These are phyloP conservation scores for Brenthis daphne DNA, from an alignment of 2,888 invertebrate genomes.

Conservation along the genomic window DNA sequence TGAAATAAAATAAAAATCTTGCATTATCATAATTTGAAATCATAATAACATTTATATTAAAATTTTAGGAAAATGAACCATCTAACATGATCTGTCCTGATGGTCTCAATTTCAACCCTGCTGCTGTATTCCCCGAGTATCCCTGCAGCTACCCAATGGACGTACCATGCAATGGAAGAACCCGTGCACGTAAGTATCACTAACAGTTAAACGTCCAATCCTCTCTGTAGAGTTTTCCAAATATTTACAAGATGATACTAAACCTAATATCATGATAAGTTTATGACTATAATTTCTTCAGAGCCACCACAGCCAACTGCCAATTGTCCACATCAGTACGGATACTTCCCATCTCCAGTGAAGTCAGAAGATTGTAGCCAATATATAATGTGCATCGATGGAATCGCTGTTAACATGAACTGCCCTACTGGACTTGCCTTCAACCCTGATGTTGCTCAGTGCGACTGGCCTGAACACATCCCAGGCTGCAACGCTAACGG, in stretches of 20 bases:
- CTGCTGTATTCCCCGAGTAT: conserved; percentile 80
- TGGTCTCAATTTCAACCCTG: conserved; percentile 86
- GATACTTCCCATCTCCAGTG: conserved; percentile 82
- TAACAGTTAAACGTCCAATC: too few relatives aligned
- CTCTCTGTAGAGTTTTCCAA: too few relatives aligned
- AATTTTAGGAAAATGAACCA: conserved; percentile 79
- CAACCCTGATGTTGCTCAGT: conserved; percentile 84
- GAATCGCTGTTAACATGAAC: conserved; percentile 80
- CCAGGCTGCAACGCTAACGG: conserved; percentile 82
- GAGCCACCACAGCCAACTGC: conserved; percentile 86
- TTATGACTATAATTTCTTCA: conserved; percentile 49
- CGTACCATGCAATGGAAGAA: conserved; percentile 84
- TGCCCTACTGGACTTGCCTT: conserved; percentile 91
- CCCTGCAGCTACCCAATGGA: conserved; percentile 90
- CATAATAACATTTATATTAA: neutral
- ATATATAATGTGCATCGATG: conserved; percentile 90
- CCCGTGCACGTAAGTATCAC: conserved; percentile 55
- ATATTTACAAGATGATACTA: too few relatives aligned
- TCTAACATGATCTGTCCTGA: conserved; percentile 87
- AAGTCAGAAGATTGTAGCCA: conserved; percentile 83
- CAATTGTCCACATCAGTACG: conserved; percentile 90
- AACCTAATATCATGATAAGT: neutral
- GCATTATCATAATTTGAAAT: neutral
- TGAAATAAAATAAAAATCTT: neutral
- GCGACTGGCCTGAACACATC: conserved; percentile 93